phyloP scores from a whole-genome alignment of 2,888 invertebrate species.

The Harpagoxenus sublaevis region DNA sequence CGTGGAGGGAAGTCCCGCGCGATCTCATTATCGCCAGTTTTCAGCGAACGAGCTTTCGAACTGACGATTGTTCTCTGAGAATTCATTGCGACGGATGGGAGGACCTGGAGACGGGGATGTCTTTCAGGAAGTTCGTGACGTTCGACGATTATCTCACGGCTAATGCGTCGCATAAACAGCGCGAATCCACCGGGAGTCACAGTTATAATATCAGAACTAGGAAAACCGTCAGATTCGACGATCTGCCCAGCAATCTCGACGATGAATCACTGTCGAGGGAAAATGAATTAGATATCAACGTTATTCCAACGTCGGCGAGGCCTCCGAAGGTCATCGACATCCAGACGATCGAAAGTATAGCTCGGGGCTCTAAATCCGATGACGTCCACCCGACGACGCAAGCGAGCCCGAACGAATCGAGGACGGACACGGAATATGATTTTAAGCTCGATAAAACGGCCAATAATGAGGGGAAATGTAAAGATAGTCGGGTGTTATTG shows the following conservation, averaged over 20 bases:
- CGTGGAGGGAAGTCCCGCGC: constrained; percentile 76
- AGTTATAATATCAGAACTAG: constrained; percentile 35
- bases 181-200: neutral
- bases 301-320: neutral
- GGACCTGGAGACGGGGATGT: constrained; percentile 65
- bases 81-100: constrained; percentile 76
- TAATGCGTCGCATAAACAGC: neutral
- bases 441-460: neutral
- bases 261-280: constrained; percentile 17
- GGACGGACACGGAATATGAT: neutral
- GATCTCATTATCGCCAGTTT: constrained; percentile 79
- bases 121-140: constrained; percentile 78
- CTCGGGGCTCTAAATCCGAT: neutral
- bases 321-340: neutral
- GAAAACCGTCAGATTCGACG: neutral
- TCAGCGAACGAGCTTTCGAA: constrained; percentile 79
- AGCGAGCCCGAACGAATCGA: constrained; percentile 16
- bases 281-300: neutral
- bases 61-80: constrained; percentile 74
- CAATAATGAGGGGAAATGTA: neutral
- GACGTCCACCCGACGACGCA: neutral
- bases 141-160: constrained; percentile 79
- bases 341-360: neutral
- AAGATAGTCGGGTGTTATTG: neutral
- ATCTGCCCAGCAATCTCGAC: neutral